Percentiles rank a stretch among this genome's conserved stretches.
These are phyloP conservation scores for Neofelis nebulosa DNA, from an alignment of 2,113 vertebrate genomes.

Conservation along the genomic window DNA sequence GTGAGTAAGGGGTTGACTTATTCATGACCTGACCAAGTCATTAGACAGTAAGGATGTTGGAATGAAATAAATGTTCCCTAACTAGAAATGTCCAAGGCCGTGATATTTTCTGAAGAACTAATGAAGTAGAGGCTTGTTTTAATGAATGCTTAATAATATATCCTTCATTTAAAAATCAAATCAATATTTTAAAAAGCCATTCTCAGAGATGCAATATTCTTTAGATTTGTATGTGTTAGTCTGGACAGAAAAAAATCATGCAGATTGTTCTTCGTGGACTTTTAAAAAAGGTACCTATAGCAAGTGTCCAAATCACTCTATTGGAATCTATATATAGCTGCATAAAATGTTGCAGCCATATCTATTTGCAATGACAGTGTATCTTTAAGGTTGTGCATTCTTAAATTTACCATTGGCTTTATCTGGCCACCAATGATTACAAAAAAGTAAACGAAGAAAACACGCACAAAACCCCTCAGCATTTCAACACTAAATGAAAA, in stretches of 20 bases:
- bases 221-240: not conserved
- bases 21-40: not conserved
- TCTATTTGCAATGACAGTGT: not conserved
- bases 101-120: not conserved
- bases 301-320: not conserved
- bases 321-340: not conserved
- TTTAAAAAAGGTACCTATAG: not conserved
- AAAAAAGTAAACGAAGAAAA: not conserved
- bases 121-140: not conserved
- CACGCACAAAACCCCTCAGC: not conserved
- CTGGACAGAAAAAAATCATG: not conserved
- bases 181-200: not conserved
- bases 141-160: not conserved
- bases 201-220: not conserved
- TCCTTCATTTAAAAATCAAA: not conserved
- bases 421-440: not conserved
- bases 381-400: not conserved
- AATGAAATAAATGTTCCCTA: not conserved
- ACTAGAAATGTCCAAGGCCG: not conserved
- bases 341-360: not conserved
- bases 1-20: not conserved
- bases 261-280: not conserved
- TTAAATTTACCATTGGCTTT: not conserved
- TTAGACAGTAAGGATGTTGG: not conserved
- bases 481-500: constrained; percentile 17